Base-by-base conservation (phyloP, 2,797 vertebrate genomes). In the Siniperca scherzeri region DNA sequence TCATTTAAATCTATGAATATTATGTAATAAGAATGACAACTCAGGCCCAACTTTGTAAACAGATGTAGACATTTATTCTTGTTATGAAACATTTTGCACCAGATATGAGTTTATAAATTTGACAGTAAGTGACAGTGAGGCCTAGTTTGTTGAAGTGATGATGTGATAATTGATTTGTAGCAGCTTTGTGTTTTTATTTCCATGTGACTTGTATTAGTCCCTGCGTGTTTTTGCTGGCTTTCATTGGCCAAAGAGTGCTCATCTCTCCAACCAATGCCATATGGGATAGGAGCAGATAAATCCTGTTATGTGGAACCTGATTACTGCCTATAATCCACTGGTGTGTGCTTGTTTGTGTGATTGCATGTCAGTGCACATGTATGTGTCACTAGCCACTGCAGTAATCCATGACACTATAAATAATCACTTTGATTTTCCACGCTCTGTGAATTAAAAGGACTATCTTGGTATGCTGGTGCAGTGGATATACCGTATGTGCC, bases 221-320 rank as follows among this genome's bases (percentile, higher is more conserved):
- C 38, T 55, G 40, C 52, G 46, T 72, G 50, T 84, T 84, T 83
- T 70, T 25, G 59, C 67, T 48, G 62, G 66, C 69, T 87, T 53
- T 85, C 84, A 91, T 82, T 92, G 87, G 82, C 66, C 83, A 78
- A 64, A 66, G 74, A 42, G 56, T 61, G 78, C 69, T 87, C 84
- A 66, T 91, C 90, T 80, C 77, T 69, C 70, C 61, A 73, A 79
- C 88, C 80, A 84, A 74, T 93, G 90, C 87, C 91, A 88, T 74
- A 77, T 88, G 86, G 89, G 89, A 92, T 70, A 80, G 85, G 74
- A 33, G 38, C 77, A 85, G 88, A 90, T 91, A 94, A 95, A 95
- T 95, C 94, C 93, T 93, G 92, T 96, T 94, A 92, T 93, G 93
- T 94, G 88, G 90, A 91, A 91, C 91, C 94, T 87, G 94, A 95